phyloP scores from a whole-genome alignment of 2,888 invertebrate genomes.

The Caenorhabditis sp. region DNA sequence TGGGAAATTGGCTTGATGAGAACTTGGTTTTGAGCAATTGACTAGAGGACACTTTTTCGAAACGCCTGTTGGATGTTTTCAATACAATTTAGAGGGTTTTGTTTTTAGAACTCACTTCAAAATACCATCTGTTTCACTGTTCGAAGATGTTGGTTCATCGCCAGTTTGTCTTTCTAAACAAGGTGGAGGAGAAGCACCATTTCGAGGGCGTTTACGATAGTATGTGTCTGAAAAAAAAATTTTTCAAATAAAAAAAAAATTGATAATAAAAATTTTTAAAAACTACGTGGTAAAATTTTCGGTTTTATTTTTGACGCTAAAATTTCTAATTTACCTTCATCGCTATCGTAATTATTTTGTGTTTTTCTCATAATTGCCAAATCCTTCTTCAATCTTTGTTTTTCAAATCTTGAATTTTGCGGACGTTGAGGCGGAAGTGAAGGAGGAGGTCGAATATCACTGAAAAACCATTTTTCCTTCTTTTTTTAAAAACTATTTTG shows the following conservation, averaged over 20 bases:
- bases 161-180: conserved; percentile 1
- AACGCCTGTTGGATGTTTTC: background rate
- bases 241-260: background rate
- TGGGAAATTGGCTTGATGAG: conserved; percentile 15
- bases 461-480: background rate
- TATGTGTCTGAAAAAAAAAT: background rate
- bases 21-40: conserved; percentile 23
- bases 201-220: background rate
- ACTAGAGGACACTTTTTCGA: background rate
- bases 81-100: background rate
- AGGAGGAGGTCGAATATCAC: conserved; percentile 6
- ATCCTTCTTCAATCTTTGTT: conserved; percentile 11
- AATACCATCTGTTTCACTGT: background rate
- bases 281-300: no score
- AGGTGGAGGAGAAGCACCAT: conserved; percentile 1
- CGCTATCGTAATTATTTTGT: background rate
- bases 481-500: background rate
- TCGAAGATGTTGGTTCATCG: background rate
- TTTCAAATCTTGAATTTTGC: conserved; percentile 15
- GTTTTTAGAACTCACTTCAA: background rate
- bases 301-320: no score
- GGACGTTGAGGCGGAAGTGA: conserved; percentile 29
- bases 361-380: background rate
- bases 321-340: background rate
- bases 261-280: no score